phyloP scores from a whole-genome alignment of 2,113 vertebrate genomes.

The Gnathonemus echidnorhynchus region DNA sequence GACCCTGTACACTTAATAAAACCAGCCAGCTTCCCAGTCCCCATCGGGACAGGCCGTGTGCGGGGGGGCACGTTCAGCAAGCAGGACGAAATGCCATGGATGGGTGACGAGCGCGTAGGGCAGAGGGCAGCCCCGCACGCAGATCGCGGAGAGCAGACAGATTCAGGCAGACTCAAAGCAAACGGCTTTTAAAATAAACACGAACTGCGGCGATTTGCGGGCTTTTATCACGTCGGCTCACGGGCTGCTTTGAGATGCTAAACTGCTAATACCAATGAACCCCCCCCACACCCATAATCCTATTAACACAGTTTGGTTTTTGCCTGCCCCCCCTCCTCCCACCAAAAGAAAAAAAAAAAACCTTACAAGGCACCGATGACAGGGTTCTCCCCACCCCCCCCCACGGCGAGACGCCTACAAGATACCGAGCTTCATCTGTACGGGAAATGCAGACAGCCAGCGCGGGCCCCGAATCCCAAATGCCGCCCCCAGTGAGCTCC shows the following conservation, averaged over 20 bases:
- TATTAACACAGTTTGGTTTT: neutral
- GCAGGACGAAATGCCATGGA: neutral
- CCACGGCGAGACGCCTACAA: neutral
- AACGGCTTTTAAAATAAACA: neutral
- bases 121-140: neutral
- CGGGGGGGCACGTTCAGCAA: no score
- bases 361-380: no score
- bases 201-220: neutral
- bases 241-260: neutral
- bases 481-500: neutral
- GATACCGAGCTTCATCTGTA: neutral
- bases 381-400: no score
- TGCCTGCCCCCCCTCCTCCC: neutral
- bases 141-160: neutral
- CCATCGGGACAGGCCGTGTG: neutral
- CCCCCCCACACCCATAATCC: neutral
- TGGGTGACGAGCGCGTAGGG: neutral
- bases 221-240: neutral
- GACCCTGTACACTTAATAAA: neutral
- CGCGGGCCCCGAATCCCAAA: neutral
- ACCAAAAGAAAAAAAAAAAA: neutral
- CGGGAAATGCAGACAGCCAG: neutral
- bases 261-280: neutral
- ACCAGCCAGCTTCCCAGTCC: neutral
- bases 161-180: neutral